Conservation (phyloP, 1,140 invertebrate species). For the Telenomus remus region DNA sequence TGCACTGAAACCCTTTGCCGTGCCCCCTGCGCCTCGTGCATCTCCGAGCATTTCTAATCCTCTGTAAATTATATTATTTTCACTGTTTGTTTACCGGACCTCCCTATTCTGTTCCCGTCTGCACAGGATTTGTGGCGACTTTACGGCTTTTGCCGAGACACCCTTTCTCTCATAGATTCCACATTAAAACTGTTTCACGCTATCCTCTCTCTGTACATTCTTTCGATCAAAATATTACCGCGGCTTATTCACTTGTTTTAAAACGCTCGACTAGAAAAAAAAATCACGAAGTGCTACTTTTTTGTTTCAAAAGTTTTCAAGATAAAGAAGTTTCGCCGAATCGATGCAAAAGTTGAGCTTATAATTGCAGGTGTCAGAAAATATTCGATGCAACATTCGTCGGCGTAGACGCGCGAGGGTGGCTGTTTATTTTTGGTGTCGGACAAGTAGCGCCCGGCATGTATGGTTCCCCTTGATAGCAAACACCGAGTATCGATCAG, state of each 20-base stretch:
- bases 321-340: neutral
- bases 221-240: slow-evolving; percentile 50
- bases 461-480: slow-evolving; percentile 73
- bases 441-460: slow-evolving; percentile 72
- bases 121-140: slow-evolving; percentile 72
- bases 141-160: slow-evolving; percentile 70
- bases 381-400: slow-evolving; percentile 28
- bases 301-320: neutral
- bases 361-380: slow-evolving; percentile 46
- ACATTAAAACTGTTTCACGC: slow-evolving; percentile 60
- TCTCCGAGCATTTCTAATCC: slow-evolving; percentile 71
- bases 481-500: slow-evolving; percentile 75
- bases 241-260: too few relatives aligned
- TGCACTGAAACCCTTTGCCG: slow-evolving; percentile 62
- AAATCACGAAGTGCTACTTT: too few relatives aligned
- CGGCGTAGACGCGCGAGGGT: slow-evolving; percentile 52
- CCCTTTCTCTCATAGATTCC: slow-evolving; percentile 64
- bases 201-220: slow-evolving; percentile 41
- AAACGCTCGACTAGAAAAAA: neutral
- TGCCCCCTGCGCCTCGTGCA: slow-evolving; percentile 51
- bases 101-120: slow-evolving; percentile 69
- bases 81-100: slow-evolving; percentile 74
- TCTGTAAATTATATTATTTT: slow-evolving; percentile 76
- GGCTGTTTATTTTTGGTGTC: slow-evolving; percentile 74
- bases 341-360: slow-evolving; percentile 9